These are phyloP conservation scores for Gyrodactylus salaris DNA, from an alignment of 1,140 invertebrate species.

Conservation along the genomic window DNA sequence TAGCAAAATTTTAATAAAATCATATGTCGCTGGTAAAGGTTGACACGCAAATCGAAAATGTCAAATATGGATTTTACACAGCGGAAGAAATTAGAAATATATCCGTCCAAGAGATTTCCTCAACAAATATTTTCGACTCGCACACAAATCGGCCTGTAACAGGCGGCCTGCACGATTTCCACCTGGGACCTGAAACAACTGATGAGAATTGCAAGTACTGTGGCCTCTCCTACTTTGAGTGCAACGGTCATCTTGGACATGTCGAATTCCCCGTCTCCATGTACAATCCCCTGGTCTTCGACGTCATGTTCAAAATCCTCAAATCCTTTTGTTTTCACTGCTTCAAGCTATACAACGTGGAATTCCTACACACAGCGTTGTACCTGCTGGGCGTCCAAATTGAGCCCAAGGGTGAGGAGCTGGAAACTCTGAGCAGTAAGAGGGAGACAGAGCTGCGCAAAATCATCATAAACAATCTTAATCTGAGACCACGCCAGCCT, in stretches of 20 bases:
- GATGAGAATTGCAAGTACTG: constrained; percentile 45
- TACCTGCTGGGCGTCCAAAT: neutral
- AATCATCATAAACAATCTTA: neutral
- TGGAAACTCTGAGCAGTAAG: neutral
- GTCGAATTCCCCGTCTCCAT: constrained; percentile 59
- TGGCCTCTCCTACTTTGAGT: constrained; percentile 29
- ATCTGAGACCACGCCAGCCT: neutral
- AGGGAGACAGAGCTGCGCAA: neutral
- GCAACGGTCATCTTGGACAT: constrained; percentile 71
- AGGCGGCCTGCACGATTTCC: constrained; percentile 51
- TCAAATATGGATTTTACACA: constrained; percentile 23
- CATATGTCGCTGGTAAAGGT: too few relatives aligned
- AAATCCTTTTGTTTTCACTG: neutral
- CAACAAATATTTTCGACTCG: constrained; percentile 45
- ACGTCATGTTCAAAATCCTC: constrained; percentile 12
- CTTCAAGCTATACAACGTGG: neutral
- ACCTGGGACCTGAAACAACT: constrained; percentile 26
- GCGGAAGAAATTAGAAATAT: constrained; percentile 46
- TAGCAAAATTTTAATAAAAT: too few relatives aligned
- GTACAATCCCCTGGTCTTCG: constrained; percentile 59
- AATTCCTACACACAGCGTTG: neutral
- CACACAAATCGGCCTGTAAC: constrained; percentile 22
- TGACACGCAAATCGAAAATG: neutral
- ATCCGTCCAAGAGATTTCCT: constrained; percentile 48
- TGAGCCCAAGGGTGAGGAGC: neutral